These are phyloP conservation scores for Schlechtendalia chinensis DNA, from an alignment of 1,140 invertebrate species.

Conservation along the genomic window DNA sequence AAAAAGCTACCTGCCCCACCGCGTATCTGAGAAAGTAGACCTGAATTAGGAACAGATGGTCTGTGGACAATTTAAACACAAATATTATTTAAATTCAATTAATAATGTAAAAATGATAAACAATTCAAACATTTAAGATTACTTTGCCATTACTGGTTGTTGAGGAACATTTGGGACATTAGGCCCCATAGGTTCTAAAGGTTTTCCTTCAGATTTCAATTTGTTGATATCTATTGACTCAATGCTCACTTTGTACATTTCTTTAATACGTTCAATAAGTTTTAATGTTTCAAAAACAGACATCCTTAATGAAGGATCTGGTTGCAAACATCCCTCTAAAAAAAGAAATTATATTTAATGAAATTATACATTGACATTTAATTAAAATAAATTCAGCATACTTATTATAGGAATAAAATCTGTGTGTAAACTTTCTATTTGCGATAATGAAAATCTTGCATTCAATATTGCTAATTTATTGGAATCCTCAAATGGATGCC, in stretches of 20 bases:
- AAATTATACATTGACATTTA: neutral
- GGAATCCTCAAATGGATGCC: constrained; percentile 95
- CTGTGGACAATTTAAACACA: constrained; percentile 51
- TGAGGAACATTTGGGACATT: neutral
- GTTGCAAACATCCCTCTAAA: constrained; percentile 46
- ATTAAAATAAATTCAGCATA: constrained; percentile 59
- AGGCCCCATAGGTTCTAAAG: constrained; percentile 12
- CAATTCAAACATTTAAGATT: neutral
- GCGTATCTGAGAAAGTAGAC: constrained; percentile 77
- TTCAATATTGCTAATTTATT: constrained; percentile 96
- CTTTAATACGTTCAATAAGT: constrained; percentile 38
- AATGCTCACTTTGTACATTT: constrained; percentile 21
- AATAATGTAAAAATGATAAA: neutral
- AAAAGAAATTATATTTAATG: neutral
- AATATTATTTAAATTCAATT: constrained; percentile 2
- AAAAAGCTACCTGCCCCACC: constrained; percentile 83
- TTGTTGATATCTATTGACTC: constrained; percentile 35
- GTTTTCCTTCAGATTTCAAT: constrained; percentile 41
- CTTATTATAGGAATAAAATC: constrained; percentile 89
- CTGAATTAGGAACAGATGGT: constrained; percentile 55
- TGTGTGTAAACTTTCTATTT: constrained; percentile 73
- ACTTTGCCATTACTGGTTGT: constrained; percentile 11
- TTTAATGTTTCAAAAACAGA: constrained; percentile 46
- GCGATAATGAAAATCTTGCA: constrained; percentile 86
- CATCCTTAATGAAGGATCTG: constrained; percentile 47